phyloP scores from a whole-genome alignment of 2,797 vertebrate genomes.

The Tapirus indicus region DNA sequence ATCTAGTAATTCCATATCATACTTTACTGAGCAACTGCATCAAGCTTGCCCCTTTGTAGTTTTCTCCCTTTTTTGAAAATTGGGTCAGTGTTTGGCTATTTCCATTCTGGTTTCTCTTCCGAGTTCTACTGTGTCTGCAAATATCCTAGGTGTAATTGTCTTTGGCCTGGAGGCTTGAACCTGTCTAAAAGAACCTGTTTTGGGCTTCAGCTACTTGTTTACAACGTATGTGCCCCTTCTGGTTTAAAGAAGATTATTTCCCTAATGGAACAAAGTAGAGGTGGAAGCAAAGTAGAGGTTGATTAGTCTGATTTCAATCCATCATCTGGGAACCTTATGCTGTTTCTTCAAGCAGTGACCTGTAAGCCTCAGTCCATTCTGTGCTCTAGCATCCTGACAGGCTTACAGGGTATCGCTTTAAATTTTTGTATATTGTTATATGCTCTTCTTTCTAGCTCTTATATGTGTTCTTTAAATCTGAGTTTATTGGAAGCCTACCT shows the following conservation, averaged over 20 bases:
- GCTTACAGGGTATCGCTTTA: background rate
- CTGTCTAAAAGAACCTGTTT: slow-evolving; percentile 35
- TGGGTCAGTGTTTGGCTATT: background rate
- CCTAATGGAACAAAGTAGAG: background rate
- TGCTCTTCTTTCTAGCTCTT: background rate
- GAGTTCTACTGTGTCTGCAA: background rate
- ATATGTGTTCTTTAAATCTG: background rate
- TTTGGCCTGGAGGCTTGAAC: background rate
- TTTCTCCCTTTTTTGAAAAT: slow-evolving; percentile 26
- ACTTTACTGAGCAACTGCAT: background rate
- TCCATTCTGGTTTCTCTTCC: background rate
- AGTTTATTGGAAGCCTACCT: background rate
- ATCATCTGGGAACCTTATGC: background rate
- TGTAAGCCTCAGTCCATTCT: background rate
- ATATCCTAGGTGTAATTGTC: background rate
- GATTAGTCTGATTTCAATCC: background rate
- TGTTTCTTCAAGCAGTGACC: background rate
- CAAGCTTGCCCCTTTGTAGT: background rate
- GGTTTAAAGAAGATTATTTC: background rate
- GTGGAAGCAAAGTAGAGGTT: background rate
- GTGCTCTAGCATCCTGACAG: background rate
- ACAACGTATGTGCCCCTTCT: background rate
- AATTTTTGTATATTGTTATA: background rate
- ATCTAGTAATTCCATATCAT: background rate
- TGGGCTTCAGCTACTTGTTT: background rate